These are phyloP conservation scores for Pseudomyrmex cubaensis DNA, from an alignment of 1,140 invertebrate species.

Conservation along the genomic window DNA sequence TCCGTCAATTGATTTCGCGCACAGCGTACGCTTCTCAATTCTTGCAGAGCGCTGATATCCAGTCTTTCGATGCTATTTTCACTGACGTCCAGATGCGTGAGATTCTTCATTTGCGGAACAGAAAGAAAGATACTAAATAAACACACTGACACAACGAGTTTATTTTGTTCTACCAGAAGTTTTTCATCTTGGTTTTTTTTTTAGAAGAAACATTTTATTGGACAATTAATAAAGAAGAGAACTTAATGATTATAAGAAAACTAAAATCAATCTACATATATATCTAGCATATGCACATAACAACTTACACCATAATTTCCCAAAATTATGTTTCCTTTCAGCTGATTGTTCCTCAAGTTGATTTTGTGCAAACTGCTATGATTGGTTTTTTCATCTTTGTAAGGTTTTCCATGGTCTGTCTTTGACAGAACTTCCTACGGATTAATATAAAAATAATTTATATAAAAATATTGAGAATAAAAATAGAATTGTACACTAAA, in stretches of 20 bases:
- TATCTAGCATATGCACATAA: slow-evolving; percentile 7
- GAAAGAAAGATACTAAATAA: neutral
- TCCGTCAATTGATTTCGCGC: slow-evolving; percentile 89
- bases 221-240: neutral
- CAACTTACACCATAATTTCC: slow-evolving; percentile 92
- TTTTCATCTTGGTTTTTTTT: neutral
- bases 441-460: neutral
- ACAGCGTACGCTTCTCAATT: slow-evolving; percentile 90
- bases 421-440: slow-evolving; percentile 81
- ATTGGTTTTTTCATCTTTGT: slow-evolving; percentile 81
- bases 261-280: no score
- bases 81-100: slow-evolving; percentile 91
- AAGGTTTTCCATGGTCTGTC: slow-evolving; percentile 76
- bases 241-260: no score
- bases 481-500: no score
- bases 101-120: slow-evolving; percentile 84
- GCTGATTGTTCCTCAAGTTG: slow-evolving; percentile 90
- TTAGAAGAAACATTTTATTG: neutral
- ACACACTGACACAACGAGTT: no score
- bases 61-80: slow-evolving; percentile 91
- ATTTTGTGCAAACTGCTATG: slow-evolving; percentile 88
- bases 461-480: neutral
- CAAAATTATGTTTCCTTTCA: slow-evolving; percentile 93
- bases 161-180: neutral
- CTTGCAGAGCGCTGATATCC: slow-evolving; percentile 89